phyloP scores from a whole-genome alignment of 2,113 vertebrate species.

The Sapajus apella region DNA sequence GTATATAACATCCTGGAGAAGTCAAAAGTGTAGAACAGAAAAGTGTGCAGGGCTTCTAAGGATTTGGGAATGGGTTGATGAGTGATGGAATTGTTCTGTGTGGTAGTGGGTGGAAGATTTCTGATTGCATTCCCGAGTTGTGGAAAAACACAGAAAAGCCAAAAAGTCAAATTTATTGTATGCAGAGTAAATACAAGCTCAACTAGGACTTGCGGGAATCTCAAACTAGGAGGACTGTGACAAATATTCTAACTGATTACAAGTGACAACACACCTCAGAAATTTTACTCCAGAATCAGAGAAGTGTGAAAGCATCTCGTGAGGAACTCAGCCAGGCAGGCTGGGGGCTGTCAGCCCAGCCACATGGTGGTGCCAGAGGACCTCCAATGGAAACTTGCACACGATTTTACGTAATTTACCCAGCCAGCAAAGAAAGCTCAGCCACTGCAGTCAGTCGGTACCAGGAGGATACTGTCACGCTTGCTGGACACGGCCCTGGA shows the following conservation, averaged over 20 bases:
- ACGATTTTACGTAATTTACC: fast-evolving
- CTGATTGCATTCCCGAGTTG: neutral
- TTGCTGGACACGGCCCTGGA: fast-evolving
- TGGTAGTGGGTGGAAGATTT: too few relatives aligned
- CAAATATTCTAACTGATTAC: fast-evolving
- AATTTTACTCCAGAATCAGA: neutral
- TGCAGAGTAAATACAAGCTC: neutral
- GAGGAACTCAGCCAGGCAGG: fast-evolving
- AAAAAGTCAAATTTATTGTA: neutral
- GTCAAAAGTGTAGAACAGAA: neutral
- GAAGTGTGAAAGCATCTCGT: fast-evolving
- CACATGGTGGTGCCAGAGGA: conserved; percentile 55
- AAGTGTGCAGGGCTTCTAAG: too few relatives aligned
- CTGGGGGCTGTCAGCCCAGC: neutral
- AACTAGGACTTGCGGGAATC: neutral
- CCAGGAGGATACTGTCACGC: fast-evolving
- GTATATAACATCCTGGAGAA: neutral
- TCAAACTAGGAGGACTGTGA: fast-evolving
- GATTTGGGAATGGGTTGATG: neutral
- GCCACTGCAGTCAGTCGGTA: fast-evolving
- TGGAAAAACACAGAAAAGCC: neutral
- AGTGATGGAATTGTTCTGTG: too few relatives aligned
- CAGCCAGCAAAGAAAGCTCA: fast-evolving
- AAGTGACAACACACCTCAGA: neutral
- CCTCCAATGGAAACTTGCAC: neutral